Percentiles rank a stretch among this genome's conserved stretches.
Conservation (phyloP, 1,140 invertebrate genomes). For the Agrilus planipennis region DNA sequence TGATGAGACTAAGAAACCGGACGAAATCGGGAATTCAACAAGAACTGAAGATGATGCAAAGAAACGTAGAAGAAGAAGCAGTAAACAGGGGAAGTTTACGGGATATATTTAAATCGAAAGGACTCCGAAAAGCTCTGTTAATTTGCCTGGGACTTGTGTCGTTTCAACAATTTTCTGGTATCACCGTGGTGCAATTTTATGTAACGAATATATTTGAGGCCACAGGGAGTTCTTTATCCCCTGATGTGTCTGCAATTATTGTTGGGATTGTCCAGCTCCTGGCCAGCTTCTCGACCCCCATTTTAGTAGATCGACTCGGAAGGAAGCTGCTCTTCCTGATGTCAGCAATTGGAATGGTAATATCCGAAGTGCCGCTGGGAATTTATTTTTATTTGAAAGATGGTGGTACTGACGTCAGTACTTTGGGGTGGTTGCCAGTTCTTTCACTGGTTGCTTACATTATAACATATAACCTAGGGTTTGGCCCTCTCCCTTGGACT, state of each 20-base stretch:
- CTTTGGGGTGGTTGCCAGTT: constrained; percentile 22
- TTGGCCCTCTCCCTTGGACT: constrained; percentile 73
- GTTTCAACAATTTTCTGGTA: constrained; percentile 67
- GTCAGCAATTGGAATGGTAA: constrained; percentile 50
- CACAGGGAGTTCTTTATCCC: constrained; percentile 43
- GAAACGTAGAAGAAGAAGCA: constrained; percentile 1
- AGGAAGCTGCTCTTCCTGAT: constrained; percentile 56
- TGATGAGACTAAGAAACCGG: constrained; percentile 14
- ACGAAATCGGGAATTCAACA: not conserved
- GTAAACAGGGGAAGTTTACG: constrained; percentile 1
- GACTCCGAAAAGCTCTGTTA: constrained; percentile 50
- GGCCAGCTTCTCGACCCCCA: constrained; percentile 53
- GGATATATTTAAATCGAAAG: constrained; percentile 25
- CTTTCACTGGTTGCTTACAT: constrained; percentile 20
- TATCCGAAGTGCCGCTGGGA: constrained; percentile 24
- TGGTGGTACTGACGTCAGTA: constrained; percentile 4
- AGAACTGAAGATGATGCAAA: constrained; percentile 4
- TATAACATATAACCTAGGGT: constrained; percentile 37
- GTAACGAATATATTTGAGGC: constrained; percentile 56
- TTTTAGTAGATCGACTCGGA: constrained; percentile 62
- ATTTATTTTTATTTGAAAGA: constrained; percentile 21
- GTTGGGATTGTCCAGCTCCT: constrained; percentile 59
- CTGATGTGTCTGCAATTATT: constrained; percentile 58
- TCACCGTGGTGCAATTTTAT: constrained; percentile 74
- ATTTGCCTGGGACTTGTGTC: constrained; percentile 56